Evolutionary conservation across 2,888 invertebrate genomes (phyloP).

Genomic region (Ochropleura leucogaster): DNA sequence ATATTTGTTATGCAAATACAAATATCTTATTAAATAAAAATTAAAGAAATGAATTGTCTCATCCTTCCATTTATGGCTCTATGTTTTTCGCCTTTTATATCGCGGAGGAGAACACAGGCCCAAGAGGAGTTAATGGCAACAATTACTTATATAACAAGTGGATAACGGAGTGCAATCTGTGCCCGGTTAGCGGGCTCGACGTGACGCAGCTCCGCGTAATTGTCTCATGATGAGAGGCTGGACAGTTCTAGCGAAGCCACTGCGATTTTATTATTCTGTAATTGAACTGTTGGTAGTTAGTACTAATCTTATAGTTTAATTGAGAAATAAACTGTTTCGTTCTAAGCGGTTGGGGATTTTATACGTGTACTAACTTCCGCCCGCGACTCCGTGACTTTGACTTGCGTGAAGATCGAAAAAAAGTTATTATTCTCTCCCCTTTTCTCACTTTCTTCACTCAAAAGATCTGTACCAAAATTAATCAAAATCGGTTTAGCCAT

Average conservation of each 20-base stretch:
- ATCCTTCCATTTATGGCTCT: constrained; percentile 65
- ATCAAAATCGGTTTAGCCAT: no score
- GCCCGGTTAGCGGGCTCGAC: background rate
- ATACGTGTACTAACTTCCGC: no score
- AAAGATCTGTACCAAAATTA: no score
- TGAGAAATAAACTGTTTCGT: background rate
- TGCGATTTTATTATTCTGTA: background rate
- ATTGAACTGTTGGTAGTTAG: background rate
- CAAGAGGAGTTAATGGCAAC: constrained; percentile 71
- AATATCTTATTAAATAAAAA: background rate
- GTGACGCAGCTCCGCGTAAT: constrained; percentile 43
- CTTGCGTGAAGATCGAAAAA: no score
- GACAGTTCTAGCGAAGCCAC: background rate
- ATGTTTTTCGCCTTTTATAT: constrained; percentile 69
- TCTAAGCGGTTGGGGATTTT: background rate
- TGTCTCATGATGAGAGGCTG: constrained; percentile 19
- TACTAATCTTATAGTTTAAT: background rate
- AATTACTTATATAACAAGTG: constrained; percentile 72
- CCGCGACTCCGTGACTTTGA: no score
- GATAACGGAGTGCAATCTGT: constrained; percentile 43
- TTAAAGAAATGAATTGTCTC: constrained; percentile 44
- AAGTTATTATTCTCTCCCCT: no score
- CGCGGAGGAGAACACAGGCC: constrained; percentile 75
- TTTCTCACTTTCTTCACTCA: no score
- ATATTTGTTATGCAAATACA: background rate